A percentile compares a stretch with the other conserved stretches of the same genome.
Evolutionary conservation across 1,140 invertebrate species (phyloP).

Genomic region (Brachionus manjavacas): DNA sequence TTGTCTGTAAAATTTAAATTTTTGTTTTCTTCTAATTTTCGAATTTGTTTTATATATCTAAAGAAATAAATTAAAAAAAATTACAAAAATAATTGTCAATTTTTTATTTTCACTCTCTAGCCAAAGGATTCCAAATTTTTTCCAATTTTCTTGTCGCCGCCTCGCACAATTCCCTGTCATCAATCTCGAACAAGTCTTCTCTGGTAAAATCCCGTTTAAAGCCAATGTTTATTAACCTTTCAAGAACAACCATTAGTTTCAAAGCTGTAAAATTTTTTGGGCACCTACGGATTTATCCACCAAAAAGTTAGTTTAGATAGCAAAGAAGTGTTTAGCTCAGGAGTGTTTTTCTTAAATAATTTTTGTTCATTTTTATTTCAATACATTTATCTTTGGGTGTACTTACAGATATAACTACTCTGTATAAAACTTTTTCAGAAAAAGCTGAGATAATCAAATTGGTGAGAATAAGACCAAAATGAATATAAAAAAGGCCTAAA

Average conservation of each 20-base stretch:
- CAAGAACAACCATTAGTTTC: background rate
- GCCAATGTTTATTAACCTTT: conserved; percentile 34
- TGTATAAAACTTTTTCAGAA: background rate
- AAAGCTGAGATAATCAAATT: background rate
- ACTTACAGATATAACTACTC: background rate
- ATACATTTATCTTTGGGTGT: background rate
- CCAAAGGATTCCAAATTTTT: conserved; percentile 23
- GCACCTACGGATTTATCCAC: conserved; percentile 39
- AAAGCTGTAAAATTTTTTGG: background rate
- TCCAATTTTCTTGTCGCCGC: background rate
- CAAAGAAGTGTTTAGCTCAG: conserved; percentile 10
- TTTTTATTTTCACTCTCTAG: background rate
- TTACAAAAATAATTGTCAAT: background rate
- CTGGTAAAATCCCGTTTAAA: conserved; percentile 17
- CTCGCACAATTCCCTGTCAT: conserved; percentile 19
- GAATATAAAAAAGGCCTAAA: background rate
- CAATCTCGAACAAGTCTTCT: conserved; percentile 32
- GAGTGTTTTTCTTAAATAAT: background rate
- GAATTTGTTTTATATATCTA: conserved; percentile 17
- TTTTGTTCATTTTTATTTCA: background rate
- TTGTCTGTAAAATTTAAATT: background rate
- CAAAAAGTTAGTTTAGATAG: conserved; percentile 23
- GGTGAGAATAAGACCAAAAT: background rate
- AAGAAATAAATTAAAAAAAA: background rate
- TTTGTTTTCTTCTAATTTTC: background rate